Evolutionary conservation across 2,888 invertebrate species (phyloP), one percentile per base, ranked within the genome.

Genomic region (Reticulitermes lucifugus): DNA sequence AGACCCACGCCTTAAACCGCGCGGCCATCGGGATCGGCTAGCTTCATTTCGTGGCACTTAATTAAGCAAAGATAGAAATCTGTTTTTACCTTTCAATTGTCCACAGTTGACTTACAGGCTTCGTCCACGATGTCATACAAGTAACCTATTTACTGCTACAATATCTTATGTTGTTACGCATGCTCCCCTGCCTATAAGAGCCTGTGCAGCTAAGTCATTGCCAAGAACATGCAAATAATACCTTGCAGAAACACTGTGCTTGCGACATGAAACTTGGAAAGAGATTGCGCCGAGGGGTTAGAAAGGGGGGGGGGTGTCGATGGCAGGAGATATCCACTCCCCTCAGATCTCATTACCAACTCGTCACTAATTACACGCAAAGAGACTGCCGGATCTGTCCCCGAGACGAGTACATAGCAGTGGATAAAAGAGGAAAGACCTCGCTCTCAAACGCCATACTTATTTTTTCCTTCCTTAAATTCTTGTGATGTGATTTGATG

Each of bases 331-430:
- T 83, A 51, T 59, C 73, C 71, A 59, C 77, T 79, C 79, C 85
- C 35, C 85, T 82, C 79, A 85, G 81, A 86, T 84, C 84, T 86
- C 86, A 86, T 86, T 86, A 86, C 83, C 81, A 86, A 84, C 86
- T 84, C 86, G 81, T 86, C 84, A 86, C 84, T 86, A 86, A 86
- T 86, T 86, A 86, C 84, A 80, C 65, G 84, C 84, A 86, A 86
- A 86, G 84, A 86, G 86, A 84, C 83, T 85, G 82, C 82, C 82
- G 75, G 85, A 83, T 85, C 84, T 79, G 29, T 79, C 83, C 60
- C 83, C 70, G 46, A 65, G 75, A 75, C 75, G 35, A 73, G 73
- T 73, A 41, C 14, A 21, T 73, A n/a, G 6, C 65, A 65, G 25
- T 65, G 65, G 25, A 79, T 79, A 79, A 51, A 79, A 71, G 73